phyloP scores from a whole-genome alignment of 2,888 invertebrate species.

The Leptopterna dolabrata region DNA sequence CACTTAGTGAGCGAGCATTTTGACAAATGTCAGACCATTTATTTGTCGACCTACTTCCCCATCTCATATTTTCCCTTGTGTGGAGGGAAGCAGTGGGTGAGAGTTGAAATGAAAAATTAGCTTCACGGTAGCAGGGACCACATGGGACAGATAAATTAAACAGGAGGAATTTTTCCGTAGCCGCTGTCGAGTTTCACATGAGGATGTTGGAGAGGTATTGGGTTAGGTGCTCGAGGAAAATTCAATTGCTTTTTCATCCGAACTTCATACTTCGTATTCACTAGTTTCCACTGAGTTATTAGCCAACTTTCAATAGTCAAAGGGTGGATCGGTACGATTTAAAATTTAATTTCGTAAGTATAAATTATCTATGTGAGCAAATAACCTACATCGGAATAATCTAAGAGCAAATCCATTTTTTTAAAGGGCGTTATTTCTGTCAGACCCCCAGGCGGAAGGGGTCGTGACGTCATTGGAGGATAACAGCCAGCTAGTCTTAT shows the following conservation, averaged over 20 bases:
- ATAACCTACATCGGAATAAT: no score
- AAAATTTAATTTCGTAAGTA: background rate
- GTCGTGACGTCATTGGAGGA: no score
- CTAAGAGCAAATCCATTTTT: no score
- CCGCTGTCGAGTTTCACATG: background rate
- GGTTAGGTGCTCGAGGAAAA: background rate
- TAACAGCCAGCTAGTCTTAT: no score
- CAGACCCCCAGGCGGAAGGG: no score
- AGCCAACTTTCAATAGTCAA: background rate
- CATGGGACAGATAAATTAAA: conserved; percentile 8
- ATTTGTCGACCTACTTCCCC: background rate
- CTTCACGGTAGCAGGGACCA: background rate
- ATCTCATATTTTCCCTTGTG: background rate
- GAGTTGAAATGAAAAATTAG: background rate
- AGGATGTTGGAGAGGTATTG: background rate
- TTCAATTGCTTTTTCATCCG: background rate
- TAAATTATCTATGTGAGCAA: no score
- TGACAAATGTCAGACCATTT: background rate
- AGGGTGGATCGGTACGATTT: background rate
- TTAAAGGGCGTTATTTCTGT: no score
- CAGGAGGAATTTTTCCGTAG: background rate
- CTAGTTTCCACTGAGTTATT: background rate
- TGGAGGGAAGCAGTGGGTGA: background rate
- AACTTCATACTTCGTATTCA: background rate
- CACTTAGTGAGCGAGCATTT: background rate